Evolutionary conservation across 2,888 invertebrate genomes (phyloP).

Genomic region (Heliconius ethilla): DNA sequence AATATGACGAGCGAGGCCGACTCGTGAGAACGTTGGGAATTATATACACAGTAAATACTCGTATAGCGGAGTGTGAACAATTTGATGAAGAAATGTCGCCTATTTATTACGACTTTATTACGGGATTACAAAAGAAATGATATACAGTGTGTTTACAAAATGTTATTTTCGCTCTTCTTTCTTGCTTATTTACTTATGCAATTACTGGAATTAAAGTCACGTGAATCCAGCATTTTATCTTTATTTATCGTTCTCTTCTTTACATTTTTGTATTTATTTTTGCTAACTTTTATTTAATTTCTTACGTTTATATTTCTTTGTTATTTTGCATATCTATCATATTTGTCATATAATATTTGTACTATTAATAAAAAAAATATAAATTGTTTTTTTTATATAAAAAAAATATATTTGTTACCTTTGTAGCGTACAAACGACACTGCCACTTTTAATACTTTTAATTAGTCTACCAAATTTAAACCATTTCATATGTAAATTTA

Average conservation of each 20-base stretch:
- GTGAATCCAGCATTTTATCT: background rate
- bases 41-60: constrained; percentile 34
- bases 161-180: background rate
- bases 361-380: too few species aligned
- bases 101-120: constrained; percentile 36
- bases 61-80: constrained; percentile 29
- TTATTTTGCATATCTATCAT: too few species aligned
- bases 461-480: constrained; percentile 20
- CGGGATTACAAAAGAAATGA: constrained; percentile 30
- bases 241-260: background rate
- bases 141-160: constrained; percentile 24
- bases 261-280: background rate
- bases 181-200: background rate
- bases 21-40: constrained; percentile 33
- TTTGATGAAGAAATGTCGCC: constrained; percentile 38
- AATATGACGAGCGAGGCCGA: background rate
- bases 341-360: too few species aligned
- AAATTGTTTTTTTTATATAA: too few species aligned
- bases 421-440: background rate
- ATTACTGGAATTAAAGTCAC: constrained; percentile 1
- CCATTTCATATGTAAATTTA: constrained; percentile 39
- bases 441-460: background rate
- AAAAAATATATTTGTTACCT: background rate
- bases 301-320: background rate
- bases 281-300: background rate